Evolutionary conservation across 1,140 invertebrate species (phyloP), one percentile per base, ranked within the genome.

Genomic region (Bombus picipes): DNA sequence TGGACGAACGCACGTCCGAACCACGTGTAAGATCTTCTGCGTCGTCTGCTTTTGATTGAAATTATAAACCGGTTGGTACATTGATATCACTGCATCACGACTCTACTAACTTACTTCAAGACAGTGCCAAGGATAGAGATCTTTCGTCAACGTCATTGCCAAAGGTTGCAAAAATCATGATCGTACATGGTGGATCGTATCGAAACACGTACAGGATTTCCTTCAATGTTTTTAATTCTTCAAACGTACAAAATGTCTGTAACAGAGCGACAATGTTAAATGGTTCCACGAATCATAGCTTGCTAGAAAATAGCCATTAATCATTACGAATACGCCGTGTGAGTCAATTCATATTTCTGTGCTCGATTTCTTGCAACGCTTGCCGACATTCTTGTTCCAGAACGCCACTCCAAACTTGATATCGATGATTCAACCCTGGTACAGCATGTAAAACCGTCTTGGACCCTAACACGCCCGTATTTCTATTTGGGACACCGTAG

Each of bases 391-490:
- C 93, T n/a, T 89, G 87, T 65, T 94, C 92, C 32, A 96, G 74
- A 28, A 95, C 84, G 2, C 94, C 94, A 72, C 92, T 93, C 95
- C 96, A 97, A 3, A 99, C 98, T 95, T 98, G 97, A 96, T 98
- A 99, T 92, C 97, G 97, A 96, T 99, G 99, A 95, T 99, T 99
- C 34, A 99, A 95, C 18, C 97, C 97, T 75, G 96, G 95, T 1
- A 98, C 94, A 12, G 96, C 96, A 91, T 99, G 98, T 32, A 99
- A 91, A 91, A 98, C 97, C 1, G 96, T 96, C 73, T 94, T 95
- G 22, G 97, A 97, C 0, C 96, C 96, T 1, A 99, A 94, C 6
- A 97, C 98, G 1, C 98, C 98, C 71, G 96, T 94, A 2, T 87
- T 81, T 0, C 83, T 87, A 79, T 96, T 96, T 0, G 95, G 83